Evolutionary conservation across 2,888 invertebrate species (phyloP), one percentile per base, ranked within the genome.

Genomic region (Drosophila mayaguana): DNA sequence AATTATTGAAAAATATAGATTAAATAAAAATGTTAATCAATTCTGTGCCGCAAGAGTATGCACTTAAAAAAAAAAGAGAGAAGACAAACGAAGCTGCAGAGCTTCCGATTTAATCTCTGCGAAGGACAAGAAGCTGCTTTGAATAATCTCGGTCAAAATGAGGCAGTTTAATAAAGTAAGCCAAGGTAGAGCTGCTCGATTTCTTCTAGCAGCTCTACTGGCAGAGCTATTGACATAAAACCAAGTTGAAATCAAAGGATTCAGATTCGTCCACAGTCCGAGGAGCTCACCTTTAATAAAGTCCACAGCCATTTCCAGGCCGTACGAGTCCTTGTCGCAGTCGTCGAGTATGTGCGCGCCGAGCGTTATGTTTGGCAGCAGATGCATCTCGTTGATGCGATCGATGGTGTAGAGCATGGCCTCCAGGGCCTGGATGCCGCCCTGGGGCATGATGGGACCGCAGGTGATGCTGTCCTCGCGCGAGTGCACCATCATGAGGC

Each of bases 401-500:
- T 98, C 97, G 83, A 98, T 94, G 5, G 98, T 97, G 91, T 95
- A 97, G 72, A 98, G 94, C 97, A 98, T 97, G 1, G 96, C 96
- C 92, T 98, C 98, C 43, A 97, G 93, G 4, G 97, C 97, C 92
- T 96, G 96, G 62, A 96, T 95, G 55, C 96, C 96, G 9, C 97
- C 97, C 93, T 97, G 97, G 7, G 97, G 96, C 97, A 97, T 97
- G 75, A 98, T 96, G 20, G 96, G 96, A 0, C 97, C 97, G 90
- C 97, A 98, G 51, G 96, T 96, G 57, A 95, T 94, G 55, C 94
- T 94, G 90, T 97, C 97, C 81, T 96, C 96, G 25, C 97, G 94
- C 68, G 97, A 96, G 92, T 97, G 97, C 16, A 97, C 97, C 98
- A 97, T 98, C 97, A 98, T 97, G 54, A 98, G 94, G 0, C 97